phyloP scores from a whole-genome alignment of 2,888 invertebrate genomes.

The Herminia tarsipennalis region DNA sequence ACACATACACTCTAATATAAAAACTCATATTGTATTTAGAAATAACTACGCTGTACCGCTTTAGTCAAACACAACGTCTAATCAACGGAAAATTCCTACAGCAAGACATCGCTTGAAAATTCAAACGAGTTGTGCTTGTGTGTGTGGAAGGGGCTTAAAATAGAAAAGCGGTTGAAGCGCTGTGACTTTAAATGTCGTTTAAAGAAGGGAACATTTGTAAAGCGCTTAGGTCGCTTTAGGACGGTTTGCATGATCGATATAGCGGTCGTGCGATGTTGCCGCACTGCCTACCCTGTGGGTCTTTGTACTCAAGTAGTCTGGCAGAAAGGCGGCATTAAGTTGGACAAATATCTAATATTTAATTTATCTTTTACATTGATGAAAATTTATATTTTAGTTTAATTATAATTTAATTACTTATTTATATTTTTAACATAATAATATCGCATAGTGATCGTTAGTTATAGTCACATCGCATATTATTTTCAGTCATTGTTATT shows the following conservation, averaged over 20 bases:
- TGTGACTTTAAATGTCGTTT: constrained; percentile 1
- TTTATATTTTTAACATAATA: no score
- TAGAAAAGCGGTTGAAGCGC: constrained; percentile 25
- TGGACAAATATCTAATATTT: constrained; percentile 32
- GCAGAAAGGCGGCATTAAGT: constrained; percentile 60
- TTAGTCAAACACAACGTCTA: constrained; percentile 4
- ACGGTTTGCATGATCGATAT: constrained; percentile 64
- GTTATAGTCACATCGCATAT: no score
- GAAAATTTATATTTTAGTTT: neutral
- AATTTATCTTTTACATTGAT: neutral
- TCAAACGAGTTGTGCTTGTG: constrained; percentile 5
- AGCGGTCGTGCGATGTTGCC: constrained; percentile 69
- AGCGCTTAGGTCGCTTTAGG: constrained; percentile 55
- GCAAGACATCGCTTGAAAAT: constrained; percentile 13
- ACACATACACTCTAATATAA: constrained; percentile 2
- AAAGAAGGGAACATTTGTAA: neutral
- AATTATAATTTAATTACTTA: neutral
- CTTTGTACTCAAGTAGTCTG: constrained; percentile 67
- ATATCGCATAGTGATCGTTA: no score
- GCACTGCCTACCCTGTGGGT: constrained; percentile 61
- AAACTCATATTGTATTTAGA: constrained; percentile 1
- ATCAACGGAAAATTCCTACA: constrained; percentile 7
- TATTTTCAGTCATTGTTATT: no score
- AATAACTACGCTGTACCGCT: constrained; percentile 13
- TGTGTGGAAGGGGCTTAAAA: neutral